Conservation (phyloP, 2,888 invertebrate genomes). For the Latrodectus elegans region DNA sequence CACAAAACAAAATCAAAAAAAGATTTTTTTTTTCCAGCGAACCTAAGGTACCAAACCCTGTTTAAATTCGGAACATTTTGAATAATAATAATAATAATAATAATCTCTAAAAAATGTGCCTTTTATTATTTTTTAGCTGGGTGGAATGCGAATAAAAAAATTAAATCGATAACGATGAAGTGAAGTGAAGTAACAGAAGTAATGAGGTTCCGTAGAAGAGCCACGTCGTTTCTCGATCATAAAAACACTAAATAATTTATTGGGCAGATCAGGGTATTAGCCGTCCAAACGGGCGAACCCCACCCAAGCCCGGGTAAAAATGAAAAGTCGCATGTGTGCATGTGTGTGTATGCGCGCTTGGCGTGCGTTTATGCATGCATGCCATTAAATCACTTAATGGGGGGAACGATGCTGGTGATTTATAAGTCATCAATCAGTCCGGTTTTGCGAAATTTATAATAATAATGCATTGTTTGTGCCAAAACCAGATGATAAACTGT, state of each 20-base stretch:
- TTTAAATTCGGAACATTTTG: constrained; percentile 53
- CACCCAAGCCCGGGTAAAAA: constrained; percentile 57
- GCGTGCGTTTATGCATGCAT: constrained; percentile 65
- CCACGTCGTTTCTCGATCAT: constrained; percentile 45
- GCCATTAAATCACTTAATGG: constrained; percentile 69
- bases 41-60: constrained; percentile 10
- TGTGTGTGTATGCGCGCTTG: constrained; percentile 36
- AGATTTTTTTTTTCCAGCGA: neutral
- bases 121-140: neutral
- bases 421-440: constrained; percentile 68
- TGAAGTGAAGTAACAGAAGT: constrained; percentile 62
- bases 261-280: constrained; percentile 66
- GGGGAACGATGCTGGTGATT: constrained; percentile 63
- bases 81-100: constrained; percentile 63
- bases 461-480: constrained; percentile 70
- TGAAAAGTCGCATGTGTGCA: constrained; percentile 51
- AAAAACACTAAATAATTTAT: constrained; percentile 69
- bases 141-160: constrained; percentile 9
- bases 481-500: constrained; percentile 67
- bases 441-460: constrained; percentile 63
- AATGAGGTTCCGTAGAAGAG: constrained; percentile 48
- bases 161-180: constrained; percentile 57
- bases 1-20: neutral
- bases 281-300: constrained; percentile 32
- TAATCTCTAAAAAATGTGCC: constrained; percentile 42